Evolutionary conservation across 2,113 vertebrate species (phyloP).

Genomic region (Mastomys coucha): DNA sequence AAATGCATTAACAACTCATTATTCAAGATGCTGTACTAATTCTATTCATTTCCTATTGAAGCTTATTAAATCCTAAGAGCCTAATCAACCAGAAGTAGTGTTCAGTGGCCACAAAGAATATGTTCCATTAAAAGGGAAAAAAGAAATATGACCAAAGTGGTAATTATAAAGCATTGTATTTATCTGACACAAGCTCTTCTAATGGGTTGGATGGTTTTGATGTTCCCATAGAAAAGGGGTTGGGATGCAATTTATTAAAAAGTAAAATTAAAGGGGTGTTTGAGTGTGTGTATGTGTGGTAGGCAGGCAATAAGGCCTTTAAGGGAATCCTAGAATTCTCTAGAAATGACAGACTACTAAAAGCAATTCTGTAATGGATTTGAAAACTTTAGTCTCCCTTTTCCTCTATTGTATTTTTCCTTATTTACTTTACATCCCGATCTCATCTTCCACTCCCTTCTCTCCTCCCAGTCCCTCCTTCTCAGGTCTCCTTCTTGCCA

Average conservation of each 20-base stretch:
- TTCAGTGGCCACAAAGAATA: slow-evolving; percentile 66
- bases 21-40: slow-evolving; percentile 77
- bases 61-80: slow-evolving; percentile 71
- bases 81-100: slow-evolving; percentile 74
- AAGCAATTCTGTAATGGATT: not conserved
- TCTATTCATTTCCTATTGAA: slow-evolving; percentile 77
- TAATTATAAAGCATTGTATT: slow-evolving; percentile 69
- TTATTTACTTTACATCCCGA: no score
- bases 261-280: slow-evolving; percentile 51
- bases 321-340: slow-evolving; percentile 46
- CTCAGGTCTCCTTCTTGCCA: no score
- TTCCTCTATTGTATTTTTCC: no score
- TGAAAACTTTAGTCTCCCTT: not conserved
- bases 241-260: slow-evolving; percentile 49
- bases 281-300: not conserved
- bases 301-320: not conserved
- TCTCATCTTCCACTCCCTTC: no score
- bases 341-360: not conserved
- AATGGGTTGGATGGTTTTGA: slow-evolving; percentile 51
- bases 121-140: slow-evolving; percentile 70
- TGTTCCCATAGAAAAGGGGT: slow-evolving; percentile 55
- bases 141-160: slow-evolving; percentile 56
- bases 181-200: slow-evolving; percentile 60
- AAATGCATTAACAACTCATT: slow-evolving; percentile 82
- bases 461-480: no score